phyloP scores from a whole-genome alignment of 2,113 vertebrate species.

The Scopus umbretta region DNA sequence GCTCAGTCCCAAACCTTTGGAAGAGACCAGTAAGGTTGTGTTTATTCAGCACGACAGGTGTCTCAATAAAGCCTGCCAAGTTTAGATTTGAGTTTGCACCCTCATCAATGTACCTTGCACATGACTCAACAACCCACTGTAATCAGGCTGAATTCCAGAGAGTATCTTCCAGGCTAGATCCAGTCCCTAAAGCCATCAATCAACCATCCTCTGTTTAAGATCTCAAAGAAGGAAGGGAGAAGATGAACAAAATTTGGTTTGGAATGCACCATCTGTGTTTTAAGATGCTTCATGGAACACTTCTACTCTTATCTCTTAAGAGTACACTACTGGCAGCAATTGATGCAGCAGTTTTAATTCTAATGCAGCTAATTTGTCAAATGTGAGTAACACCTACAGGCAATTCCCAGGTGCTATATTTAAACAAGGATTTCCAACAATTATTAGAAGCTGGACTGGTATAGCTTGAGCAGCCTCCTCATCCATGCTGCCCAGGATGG shows the following conservation, averaged over 20 bases:
- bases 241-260: not conserved
- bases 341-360: not conserved
- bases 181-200: not conserved
- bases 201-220: not conserved
- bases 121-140: not conserved
- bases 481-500: not conserved
- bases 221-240: not conserved
- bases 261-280: not conserved
- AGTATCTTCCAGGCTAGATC: not conserved
- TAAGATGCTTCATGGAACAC: not conserved
- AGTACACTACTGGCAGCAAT: not conserved
- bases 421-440: not conserved
- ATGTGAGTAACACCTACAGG: not conserved
- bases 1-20: not conserved
- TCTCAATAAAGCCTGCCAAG: not conserved
- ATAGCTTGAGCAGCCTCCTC: not conserved
- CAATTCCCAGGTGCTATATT: not conserved
- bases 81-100: not conserved
- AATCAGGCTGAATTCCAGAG: not conserved
- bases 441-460: not conserved
- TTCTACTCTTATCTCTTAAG: not conserved
- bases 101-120: not conserved
- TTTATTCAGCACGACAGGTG: not conserved
- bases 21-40: not conserved
- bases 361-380: not conserved